These are phyloP conservation scores for Semicossyphus pulcher DNA, from an alignment of 2,113 vertebrate genomes.

Conservation along the genomic window DNA sequence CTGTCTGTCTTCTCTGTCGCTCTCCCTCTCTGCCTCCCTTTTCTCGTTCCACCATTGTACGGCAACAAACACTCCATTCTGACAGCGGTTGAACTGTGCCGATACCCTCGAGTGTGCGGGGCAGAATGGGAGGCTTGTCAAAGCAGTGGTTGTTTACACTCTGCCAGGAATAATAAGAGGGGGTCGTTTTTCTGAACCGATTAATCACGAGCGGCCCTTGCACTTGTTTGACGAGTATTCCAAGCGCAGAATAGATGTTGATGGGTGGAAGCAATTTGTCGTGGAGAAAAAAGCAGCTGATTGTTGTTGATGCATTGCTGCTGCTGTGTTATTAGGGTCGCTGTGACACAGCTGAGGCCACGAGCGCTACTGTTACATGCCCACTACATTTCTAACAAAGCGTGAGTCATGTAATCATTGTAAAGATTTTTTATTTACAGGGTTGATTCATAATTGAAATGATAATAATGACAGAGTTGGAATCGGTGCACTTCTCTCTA, in stretches of 20 bases:
- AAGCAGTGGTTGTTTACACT: slow-evolving; percentile 80
- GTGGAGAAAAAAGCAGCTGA: slow-evolving; percentile 69
- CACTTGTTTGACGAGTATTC: slow-evolving; percentile 68
- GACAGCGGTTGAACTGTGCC: slow-evolving; percentile 76
- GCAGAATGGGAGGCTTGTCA: slow-evolving; percentile 76
- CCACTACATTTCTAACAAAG: slow-evolving; percentile 19
- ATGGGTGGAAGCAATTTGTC: slow-evolving; percentile 70
- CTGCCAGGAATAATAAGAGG: slow-evolving; percentile 72
- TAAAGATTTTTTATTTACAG: not conserved
- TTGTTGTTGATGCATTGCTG: slow-evolving; percentile 57
- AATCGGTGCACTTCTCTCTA: not conserved
- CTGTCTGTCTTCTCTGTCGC: slow-evolving; percentile 74
- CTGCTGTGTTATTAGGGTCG: slow-evolving; percentile 48
- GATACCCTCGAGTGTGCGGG: slow-evolving; percentile 73
- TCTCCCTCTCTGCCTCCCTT: slow-evolving; percentile 52
- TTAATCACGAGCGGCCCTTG: slow-evolving; percentile 70
- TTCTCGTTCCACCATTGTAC: slow-evolving; percentile 72
- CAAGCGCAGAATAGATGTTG: slow-evolving; percentile 63
- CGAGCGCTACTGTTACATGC: slow-evolving; percentile 19
- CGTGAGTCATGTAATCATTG: not conserved
- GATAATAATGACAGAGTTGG: not conserved
- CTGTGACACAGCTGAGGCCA: slow-evolving; percentile 41
- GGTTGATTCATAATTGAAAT: slow-evolving; percentile 17
- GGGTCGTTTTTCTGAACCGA: slow-evolving; percentile 67
- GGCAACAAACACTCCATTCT: slow-evolving; percentile 78